Conservation (phyloP, 2,113 vertebrate genomes). For the Atlantisia rogersi region DNA sequence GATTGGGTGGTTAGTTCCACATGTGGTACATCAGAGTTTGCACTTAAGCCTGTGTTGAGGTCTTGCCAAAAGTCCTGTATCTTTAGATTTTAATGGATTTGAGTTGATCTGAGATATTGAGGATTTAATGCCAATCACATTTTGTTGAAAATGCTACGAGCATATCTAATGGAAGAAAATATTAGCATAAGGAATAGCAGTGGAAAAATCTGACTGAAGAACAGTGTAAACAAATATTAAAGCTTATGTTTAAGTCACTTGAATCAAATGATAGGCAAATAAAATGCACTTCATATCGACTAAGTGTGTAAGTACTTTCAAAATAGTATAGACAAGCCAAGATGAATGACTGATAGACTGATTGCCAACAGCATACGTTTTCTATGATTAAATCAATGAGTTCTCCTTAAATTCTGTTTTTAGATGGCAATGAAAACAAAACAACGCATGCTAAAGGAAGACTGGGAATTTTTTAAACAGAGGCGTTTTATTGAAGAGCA, state of each 20-base stretch:
- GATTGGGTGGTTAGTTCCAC: background rate
- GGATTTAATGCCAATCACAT: background rate
- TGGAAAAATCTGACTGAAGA: background rate
- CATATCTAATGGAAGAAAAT: background rate
- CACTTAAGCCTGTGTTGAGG: background rate
- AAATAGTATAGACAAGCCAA: background rate
- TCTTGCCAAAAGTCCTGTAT: rapidly evolving
- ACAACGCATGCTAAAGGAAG: conserved; percentile 91
- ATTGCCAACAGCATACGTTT: background rate
- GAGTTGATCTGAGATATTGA: background rate
- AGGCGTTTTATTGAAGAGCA: conserved; percentile 93
- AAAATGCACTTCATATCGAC: background rate
- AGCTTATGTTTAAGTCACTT: background rate
- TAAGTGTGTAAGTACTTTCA: background rate
- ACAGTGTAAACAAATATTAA: background rate
- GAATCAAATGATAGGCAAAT: background rate
- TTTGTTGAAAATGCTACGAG: background rate
- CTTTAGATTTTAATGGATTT: background rate
- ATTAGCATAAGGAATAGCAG: background rate
- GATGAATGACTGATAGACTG: background rate
- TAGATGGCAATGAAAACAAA: conserved; percentile 92
- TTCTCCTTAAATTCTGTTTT: conserved; percentile 49
- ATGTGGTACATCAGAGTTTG: background rate
- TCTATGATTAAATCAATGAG: background rate
- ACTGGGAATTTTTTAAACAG: conserved; percentile 96